phyloP scores from a whole-genome alignment of 2,113 vertebrate species.

The Engraulis encrasicolus region DNA sequence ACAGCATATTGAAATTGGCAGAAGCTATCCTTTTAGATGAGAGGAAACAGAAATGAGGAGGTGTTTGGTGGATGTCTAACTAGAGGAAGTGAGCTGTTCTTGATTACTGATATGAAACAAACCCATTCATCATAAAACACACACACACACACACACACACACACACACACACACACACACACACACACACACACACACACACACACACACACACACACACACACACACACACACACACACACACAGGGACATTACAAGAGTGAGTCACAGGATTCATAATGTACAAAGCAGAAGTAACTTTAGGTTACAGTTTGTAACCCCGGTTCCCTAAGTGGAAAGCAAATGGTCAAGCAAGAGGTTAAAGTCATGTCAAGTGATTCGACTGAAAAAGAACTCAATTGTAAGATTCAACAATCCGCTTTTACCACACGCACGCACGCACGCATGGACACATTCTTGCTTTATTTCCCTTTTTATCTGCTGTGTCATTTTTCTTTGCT shows the following conservation, averaged over 20 bases:
- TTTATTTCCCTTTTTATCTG: not conserved
- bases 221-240: not conserved
- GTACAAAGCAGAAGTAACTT: not conserved
- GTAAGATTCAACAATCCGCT: not conserved
- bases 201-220: not conserved
- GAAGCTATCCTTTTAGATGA: no score
- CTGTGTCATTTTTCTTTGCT: not conserved
- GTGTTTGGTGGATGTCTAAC: not conserved
- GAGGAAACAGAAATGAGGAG: constrained; percentile 23
- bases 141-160: not conserved
- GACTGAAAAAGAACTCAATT: no score
- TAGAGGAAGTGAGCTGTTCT: constrained; percentile 13
- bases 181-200: not conserved
- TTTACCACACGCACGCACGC: not conserved
- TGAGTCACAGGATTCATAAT: not conserved
- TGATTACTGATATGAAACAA: not conserved
- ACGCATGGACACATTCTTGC: no score
- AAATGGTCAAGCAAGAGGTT: no score
- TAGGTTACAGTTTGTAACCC: no score
- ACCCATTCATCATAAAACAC: not conserved
- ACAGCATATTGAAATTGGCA: no score
- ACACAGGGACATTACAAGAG: not conserved
- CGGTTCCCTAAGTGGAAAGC: no score
- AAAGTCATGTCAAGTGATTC: no score
- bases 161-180: not conserved